A percentile compares a stretch with the other conserved stretches of the same genome.
phyloP scores from a whole-genome alignment of 2,113 vertebrate genomes.

The Crotalus viridis region DNA sequence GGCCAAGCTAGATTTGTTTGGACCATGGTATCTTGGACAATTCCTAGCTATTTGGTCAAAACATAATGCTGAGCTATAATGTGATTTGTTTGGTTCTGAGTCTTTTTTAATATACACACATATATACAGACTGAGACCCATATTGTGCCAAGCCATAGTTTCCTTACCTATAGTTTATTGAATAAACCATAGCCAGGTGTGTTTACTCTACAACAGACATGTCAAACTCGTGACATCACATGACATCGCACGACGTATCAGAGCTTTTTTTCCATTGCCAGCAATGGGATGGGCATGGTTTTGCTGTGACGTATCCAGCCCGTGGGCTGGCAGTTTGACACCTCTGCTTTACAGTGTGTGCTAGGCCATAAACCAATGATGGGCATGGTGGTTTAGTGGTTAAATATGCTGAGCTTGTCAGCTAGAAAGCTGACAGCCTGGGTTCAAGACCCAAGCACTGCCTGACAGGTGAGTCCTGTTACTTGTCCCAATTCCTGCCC shows the following conservation, averaged over 20 bases:
- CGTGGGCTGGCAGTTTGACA: no score
- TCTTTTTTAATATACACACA: not conserved
- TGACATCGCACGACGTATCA: no score
- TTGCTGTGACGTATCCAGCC: no score
- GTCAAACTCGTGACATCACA: no score
- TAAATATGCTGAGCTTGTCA: not conserved
- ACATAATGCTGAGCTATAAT: not conserved
- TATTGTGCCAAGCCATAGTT: not conserved
- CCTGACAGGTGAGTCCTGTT: not conserved
- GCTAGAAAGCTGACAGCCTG: not conserved
- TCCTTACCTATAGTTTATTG: not conserved
- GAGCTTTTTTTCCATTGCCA: no score
- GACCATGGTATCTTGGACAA: not conserved
- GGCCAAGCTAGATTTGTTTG: not conserved
- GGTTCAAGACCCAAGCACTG: not conserved
- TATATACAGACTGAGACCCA: not conserved
- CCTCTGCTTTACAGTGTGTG: not conserved
- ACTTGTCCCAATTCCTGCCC: not conserved
- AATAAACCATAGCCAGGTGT: not conserved
- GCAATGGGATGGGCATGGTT: no score
- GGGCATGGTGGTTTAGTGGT: not conserved
- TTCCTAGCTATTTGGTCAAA: not conserved
- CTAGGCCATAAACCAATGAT: not conserved
- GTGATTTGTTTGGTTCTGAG: not conserved
- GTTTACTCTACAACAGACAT: not conserved